Conservation (phyloP, 2,797 vertebrate species). For the Schizopygopsis malacanthus region DNA sequence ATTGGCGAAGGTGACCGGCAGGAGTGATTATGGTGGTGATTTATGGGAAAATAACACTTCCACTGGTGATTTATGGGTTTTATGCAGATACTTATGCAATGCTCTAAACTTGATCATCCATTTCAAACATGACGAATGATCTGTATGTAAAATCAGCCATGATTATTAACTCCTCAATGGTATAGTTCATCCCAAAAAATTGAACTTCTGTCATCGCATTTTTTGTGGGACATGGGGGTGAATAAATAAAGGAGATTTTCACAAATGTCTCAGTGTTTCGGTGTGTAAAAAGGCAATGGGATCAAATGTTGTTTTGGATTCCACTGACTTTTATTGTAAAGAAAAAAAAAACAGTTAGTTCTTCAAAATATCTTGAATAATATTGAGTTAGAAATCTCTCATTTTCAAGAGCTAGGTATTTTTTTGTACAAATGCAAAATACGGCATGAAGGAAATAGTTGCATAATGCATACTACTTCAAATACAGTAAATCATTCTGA, state of each 20-base stretch:
- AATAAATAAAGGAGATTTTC: not conserved
- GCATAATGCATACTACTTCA: not conserved
- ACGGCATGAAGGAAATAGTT: not conserved
- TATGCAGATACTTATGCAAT: not conserved
- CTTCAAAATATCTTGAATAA: not conserved
- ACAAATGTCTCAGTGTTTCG: not conserved
- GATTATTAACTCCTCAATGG: not conserved
- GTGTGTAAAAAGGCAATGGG: not conserved
- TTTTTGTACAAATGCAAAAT: not conserved
- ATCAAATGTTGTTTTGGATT: not conserved
- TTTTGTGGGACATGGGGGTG: not conserved
- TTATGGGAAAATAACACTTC: constrained; percentile 22
- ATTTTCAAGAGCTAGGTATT: no score
- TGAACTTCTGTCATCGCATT: not conserved
- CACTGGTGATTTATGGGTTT: not conserved
- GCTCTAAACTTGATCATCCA: not conserved
- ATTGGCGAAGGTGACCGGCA: not conserved
- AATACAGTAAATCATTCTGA: not conserved
- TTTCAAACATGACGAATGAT: not conserved
- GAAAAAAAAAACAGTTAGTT: not conserved
- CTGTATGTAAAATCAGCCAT: not conserved
- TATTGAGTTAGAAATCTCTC: not conserved
- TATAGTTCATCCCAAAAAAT: not conserved
- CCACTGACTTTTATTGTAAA: not conserved
- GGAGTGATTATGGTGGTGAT: constrained; percentile 8